Evolutionary conservation across 2,113 vertebrate species (phyloP).

Genomic region (Aphyosemion australe): DNA sequence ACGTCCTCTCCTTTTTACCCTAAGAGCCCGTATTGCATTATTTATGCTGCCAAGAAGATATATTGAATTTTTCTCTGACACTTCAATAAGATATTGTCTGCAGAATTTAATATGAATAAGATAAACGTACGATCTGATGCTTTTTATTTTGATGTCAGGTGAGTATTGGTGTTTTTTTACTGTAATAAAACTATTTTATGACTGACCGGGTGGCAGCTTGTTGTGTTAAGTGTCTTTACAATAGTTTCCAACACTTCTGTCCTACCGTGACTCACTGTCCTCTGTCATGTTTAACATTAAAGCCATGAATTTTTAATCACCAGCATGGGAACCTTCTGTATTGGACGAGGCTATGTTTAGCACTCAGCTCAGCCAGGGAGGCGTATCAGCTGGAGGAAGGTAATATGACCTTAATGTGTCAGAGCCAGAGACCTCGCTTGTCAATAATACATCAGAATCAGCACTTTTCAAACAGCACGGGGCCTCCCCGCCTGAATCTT

Average conservation of each 20-base stretch:
- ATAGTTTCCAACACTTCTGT: background rate
- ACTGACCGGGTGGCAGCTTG: background rate
- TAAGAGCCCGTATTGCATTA: conserved; percentile 72
- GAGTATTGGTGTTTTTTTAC: background rate
- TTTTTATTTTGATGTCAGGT: background rate
- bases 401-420: conserved; percentile 79
- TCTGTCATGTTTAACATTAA: conserved; percentile 74
- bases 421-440: conserved; percentile 56
- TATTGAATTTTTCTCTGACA: conserved; percentile 62
- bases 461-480: conserved; percentile 46
- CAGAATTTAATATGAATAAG: conserved; percentile 4
- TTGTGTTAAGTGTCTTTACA: background rate
- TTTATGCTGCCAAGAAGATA: conserved; percentile 63
- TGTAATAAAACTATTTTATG: background rate
- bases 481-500: conserved; percentile 19
- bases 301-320: conserved; percentile 72
- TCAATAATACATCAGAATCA: conserved; percentile 70
- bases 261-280: conserved; percentile 34
- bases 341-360: conserved; percentile 68
- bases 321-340: conserved; percentile 27
- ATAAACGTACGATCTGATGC: background rate
- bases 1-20: conserved; percentile 62
- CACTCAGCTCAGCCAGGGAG: conserved; percentile 23
- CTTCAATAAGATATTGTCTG: conserved; percentile 45
- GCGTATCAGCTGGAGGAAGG: conserved; percentile 38